Base-by-base conservation (phyloP, 2,113 vertebrate genomes). In the Trichechus manatus region DNA sequence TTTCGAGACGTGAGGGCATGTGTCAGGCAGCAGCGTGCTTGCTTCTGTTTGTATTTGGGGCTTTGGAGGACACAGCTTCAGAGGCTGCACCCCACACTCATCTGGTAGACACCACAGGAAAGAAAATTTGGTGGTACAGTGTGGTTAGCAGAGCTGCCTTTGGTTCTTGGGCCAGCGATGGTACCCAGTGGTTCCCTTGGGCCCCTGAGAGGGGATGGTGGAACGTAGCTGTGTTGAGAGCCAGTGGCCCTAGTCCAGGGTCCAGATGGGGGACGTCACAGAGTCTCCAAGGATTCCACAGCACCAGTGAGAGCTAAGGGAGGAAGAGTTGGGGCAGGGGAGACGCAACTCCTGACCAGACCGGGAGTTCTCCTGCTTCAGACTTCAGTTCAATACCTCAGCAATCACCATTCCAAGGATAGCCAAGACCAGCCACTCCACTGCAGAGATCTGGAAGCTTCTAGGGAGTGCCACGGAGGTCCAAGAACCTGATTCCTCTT, bases 371-470 rank as follows among this genome's bases (percentile, higher is more conserved):
- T 85, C 42, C 9, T 63, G 77, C 39, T 25, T 64, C 72, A 78
- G 44, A 36, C 56, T 75, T 61, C 20, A 80, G 31, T 31, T 42
- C 33, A 74, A 77, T 29, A 82, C 23, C 3, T 74, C 72, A 84
- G 42, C 39, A 87, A 5, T 85, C 36, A 50, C 53, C 31, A 47
- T 82, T 85, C 25, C 22, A 14, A 84, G 68, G 50, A 3, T 53
- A 63, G 63, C 91, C 14, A n/a, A 72, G 39, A 68, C 25, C n/a
- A 56, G 39, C 50, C 29, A 8, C 68, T 61, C 39, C 3, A 64
- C 72, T 44, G 77, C 22, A 78, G 79, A 66, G 39, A 44, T 8
- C 87, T 95, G 53, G 61, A 74, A 92, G 39, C 33, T 96, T 84
- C 68, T 3, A 77, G n/a, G 27, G 1, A 14, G 20, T 68, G 59